A percentile compares a stretch with the other conserved stretches of the same genome.
These are phyloP conservation scores for Dicrostonyx torquatus DNA, from an alignment of 2,797 vertebrate genomes.

Conservation along the genomic window DNA sequence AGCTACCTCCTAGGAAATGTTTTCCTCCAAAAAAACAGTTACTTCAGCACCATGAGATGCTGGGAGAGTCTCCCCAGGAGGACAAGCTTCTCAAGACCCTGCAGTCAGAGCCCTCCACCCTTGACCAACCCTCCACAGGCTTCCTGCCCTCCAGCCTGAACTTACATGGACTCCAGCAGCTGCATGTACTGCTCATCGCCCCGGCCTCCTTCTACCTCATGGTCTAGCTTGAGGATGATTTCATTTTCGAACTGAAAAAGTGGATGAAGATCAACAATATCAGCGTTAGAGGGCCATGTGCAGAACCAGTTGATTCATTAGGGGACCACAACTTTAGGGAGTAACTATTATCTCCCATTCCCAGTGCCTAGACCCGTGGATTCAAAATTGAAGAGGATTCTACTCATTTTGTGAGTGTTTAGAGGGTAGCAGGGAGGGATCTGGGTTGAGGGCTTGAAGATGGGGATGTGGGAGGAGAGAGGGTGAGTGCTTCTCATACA, in stretches of 20 bases:
- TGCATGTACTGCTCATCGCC: conserved; percentile 97
- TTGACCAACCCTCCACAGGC: accelerated
- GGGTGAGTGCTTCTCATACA: accelerated
- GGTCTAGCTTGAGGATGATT: conserved; percentile 98
- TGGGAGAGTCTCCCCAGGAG: background rate
- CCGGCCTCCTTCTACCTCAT: conserved; percentile 98
- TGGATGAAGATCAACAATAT: conserved; percentile 35
- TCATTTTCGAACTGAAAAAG: conserved; percentile 96
- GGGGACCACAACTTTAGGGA: background rate
- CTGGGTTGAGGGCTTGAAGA: background rate
- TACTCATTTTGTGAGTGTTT: background rate
- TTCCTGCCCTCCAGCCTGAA: accelerated
- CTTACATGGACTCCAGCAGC: conserved; percentile 95
- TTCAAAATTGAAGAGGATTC: background rate
- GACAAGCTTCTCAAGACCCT: accelerated
- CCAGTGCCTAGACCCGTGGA: background rate
- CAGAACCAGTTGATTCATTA: background rate
- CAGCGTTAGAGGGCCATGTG: background rate
- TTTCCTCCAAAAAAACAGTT: background rate
- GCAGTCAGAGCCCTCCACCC: accelerated
- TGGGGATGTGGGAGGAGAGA: too few relatives aligned
- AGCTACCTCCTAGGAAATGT: background rate
- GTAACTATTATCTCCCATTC: background rate
- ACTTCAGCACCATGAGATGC: background rate
- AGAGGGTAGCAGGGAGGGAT: background rate